Evolutionary conservation across 2,888 invertebrate genomes (phyloP).

Genomic region (Polyommatus iphigenia): DNA sequence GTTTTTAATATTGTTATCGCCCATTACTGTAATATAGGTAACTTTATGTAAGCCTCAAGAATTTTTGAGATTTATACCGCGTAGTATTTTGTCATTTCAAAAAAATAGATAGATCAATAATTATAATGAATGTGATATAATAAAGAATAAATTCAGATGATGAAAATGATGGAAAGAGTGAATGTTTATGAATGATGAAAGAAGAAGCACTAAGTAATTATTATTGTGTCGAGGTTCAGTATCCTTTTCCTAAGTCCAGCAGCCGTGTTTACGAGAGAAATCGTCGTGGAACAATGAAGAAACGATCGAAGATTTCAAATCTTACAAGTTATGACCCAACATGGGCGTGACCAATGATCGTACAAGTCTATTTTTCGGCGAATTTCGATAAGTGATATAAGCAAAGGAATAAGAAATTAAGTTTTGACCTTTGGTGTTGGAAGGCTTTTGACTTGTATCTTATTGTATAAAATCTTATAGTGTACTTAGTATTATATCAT

Average conservation of each 20-base stretch:
- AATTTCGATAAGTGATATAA: background rate
- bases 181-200: background rate
- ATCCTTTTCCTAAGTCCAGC: background rate
- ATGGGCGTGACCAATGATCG: background rate
- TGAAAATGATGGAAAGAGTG: background rate
- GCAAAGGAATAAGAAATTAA: background rate
- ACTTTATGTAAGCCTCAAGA: background rate
- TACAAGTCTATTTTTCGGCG: background rate
- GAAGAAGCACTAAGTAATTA: too few relatives aligned
- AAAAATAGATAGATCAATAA: background rate
- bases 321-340: background rate
- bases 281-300: background rate
- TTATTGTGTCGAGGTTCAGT: too few relatives aligned
- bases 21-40: constrained; percentile 15
- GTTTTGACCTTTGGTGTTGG: too few relatives aligned
- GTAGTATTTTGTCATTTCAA: background rate
- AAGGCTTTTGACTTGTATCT: background rate
- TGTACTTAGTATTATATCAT: too few relatives aligned
- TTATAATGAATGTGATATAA: background rate
- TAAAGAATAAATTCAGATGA: background rate
- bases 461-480: too few relatives aligned
- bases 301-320: too few relatives aligned
- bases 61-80: background rate
- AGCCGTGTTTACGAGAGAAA: background rate
- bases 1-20: constrained; percentile 27